Percentiles rank a stretch among this genome's conserved stretches.
phyloP scores from a whole-genome alignment of 1,140 invertebrate genomes.

The Acromyrmex charruanus region DNA sequence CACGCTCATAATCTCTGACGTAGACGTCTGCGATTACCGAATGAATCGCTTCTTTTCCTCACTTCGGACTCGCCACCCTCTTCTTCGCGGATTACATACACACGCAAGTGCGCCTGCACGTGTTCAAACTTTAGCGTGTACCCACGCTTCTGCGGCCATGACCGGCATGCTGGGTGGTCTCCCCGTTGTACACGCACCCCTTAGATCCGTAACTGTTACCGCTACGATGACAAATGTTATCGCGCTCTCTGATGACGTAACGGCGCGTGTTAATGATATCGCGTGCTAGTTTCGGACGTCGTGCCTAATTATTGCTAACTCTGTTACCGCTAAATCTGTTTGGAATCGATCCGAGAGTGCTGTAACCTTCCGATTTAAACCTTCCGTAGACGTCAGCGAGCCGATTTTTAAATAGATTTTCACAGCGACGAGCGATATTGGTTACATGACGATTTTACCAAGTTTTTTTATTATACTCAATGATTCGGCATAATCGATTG shows the following conservation, averaged over 20 bases:
- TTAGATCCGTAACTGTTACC: constrained; percentile 13
- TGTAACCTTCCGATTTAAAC: neutral
- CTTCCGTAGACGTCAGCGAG: neutral
- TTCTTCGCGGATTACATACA: neutral
- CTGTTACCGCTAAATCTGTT: constrained; percentile 13
- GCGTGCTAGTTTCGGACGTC: constrained; percentile 44
- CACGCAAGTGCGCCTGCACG: neutral
- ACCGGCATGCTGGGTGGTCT: constrained; percentile 12
- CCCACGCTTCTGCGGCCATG: constrained; percentile 50
- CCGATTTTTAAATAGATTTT: constrained; percentile 21
- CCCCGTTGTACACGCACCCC: constrained; percentile 28
- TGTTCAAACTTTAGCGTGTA: neutral
- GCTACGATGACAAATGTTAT: constrained; percentile 52
- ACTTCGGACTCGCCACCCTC: neutral
- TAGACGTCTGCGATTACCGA: neutral
- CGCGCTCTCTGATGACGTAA: constrained; percentile 33
- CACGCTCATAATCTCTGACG: constrained; percentile 36
- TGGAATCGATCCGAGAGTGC: constrained; percentile 10
- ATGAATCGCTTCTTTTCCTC: neutral
- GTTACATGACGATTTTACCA: neutral
- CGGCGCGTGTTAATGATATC: constrained; percentile 40
- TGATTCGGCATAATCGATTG: constrained; percentile 20
- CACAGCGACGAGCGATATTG: neutral
- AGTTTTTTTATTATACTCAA: neutral
- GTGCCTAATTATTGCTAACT: constrained; percentile 42